Percentiles rank a stretch among this genome's conserved stretches.
Evolutionary conservation across 2,888 invertebrate species (phyloP).

Genomic region (Pammene aurita): DNA sequence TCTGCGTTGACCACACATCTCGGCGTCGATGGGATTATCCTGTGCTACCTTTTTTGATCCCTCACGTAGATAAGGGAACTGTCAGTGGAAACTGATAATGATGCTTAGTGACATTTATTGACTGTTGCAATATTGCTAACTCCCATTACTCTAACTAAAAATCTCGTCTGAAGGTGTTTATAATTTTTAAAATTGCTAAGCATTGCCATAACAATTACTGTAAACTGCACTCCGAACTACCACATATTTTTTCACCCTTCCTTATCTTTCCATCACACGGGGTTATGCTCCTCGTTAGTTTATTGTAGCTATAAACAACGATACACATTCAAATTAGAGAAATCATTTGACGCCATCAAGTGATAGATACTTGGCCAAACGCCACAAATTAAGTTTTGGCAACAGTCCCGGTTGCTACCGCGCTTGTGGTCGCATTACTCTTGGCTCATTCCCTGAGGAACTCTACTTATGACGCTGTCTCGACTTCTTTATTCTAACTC

Average conservation of each 20-base stretch:
- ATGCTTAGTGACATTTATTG: too few relatives aligned
- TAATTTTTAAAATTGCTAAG: too few relatives aligned
- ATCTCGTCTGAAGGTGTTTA: too few relatives aligned
- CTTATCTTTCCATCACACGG: too few relatives aligned
- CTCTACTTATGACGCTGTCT: constrained; percentile 61
- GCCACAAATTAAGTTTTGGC: constrained; percentile 38
- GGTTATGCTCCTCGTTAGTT: too few relatives aligned
- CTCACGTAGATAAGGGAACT: background rate
- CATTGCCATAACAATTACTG: too few relatives aligned
- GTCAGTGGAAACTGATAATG: too few relatives aligned
- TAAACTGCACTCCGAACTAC: too few relatives aligned
- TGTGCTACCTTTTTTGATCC: background rate
- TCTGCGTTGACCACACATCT: constrained; percentile 30
- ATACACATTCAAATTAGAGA: constrained; percentile 23
- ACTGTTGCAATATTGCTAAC: too few relatives aligned
- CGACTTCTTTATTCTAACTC: constrained; percentile 54
- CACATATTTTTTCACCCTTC: too few relatives aligned
- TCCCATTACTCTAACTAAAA: too few relatives aligned
- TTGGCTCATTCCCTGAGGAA: constrained; percentile 56
- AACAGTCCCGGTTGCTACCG: constrained; percentile 24
- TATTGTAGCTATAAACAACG: background rate
- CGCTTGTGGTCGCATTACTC: constrained; percentile 37
- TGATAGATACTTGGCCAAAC: constrained; percentile 27
- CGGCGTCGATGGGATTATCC: background rate
- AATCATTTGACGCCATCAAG: constrained; percentile 34